Percentiles rank a stretch among this genome's conserved stretches.
Evolutionary conservation across 2,113 vertebrate species (phyloP).

Genomic region (Elachura formosa): DNA sequence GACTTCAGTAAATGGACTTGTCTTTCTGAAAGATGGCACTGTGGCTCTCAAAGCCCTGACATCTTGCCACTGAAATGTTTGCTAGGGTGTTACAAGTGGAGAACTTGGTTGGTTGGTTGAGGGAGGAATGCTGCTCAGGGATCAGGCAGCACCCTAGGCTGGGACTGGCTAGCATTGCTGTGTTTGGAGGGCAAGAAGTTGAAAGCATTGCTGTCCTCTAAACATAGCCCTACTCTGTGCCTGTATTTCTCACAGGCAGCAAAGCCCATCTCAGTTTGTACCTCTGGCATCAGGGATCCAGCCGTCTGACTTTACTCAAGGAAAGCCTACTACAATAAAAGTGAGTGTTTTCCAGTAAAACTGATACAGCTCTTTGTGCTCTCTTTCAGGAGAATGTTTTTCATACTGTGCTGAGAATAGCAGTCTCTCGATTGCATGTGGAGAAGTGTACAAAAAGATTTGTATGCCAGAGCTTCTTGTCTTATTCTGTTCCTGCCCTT

Average conservation of each 20-base stretch:
- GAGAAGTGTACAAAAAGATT: neutral
- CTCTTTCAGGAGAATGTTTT: neutral
- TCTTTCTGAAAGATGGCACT: neutral
- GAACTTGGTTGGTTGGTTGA: neutral
- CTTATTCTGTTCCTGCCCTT: neutral
- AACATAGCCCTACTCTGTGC: rapidly evolving
- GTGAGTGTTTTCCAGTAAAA: neutral
- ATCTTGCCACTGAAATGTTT: neutral
- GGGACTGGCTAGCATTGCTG: neutral
- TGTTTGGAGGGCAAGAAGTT: neutral
- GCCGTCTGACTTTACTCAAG: neutral
- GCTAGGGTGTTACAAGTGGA: neutral
- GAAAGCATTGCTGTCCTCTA: neutral
- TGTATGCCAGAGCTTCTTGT: neutral
- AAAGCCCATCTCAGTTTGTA: neutral
- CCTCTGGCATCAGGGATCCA: neutral
- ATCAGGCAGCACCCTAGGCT: neutral
- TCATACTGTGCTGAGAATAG: neutral
- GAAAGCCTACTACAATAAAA: neutral
- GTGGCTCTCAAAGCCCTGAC: neutral
- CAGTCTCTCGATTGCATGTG: neutral
- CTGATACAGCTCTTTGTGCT: neutral
- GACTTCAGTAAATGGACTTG: neutral
- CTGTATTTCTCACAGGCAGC: neutral
- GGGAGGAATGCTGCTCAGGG: rapidly evolving